Evolutionary conservation across 1,140 invertebrate genomes (phyloP), one percentile per base, ranked within the genome.

Genomic region (Meloidogyne chitwoodi): DNA sequence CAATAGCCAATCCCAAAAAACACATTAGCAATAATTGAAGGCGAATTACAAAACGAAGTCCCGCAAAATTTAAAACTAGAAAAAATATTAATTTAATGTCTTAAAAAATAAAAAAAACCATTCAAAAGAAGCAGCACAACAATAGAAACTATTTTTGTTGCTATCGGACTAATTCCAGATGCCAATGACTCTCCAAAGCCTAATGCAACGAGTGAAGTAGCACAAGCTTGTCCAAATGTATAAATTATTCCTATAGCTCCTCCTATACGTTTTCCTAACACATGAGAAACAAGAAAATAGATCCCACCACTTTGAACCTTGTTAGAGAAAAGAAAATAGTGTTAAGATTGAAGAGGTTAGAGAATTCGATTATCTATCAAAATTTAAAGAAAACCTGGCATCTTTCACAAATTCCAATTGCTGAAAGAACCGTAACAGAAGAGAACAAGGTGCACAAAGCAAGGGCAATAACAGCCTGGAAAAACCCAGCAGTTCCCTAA

Each of bases 151-250:
- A 91, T 91, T 84, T 93, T 89, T 71, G 93, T 92, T 11, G 92
- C 91, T 80, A 87, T 88, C 26, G 86, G 76, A 77, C 91, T 91
- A 38, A 92, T 85, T n/a, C 91, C 91, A 22, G 95, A 90, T 22
- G 93, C 93, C 90, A 98, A 93, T 1, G 94, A 94, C 89, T 97
- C 95, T 68, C 94, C 95, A 89, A 98, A 96, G 83, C 95, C 95
- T 81, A 93, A 91, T 14, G 96, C 93, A 89, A 96, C 95, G 61
- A 98, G 89, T 12, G 94, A 94, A 90, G 94, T 96, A 78, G 94
- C 93, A 0, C 96, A 94, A 77, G 94, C 93, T 90, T 95, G 95
- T 80, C 94, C 95, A 90, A 98, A 96, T 87, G 94, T 95, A 87
- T 97, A 98, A 4, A 98, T 89, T 70, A 98, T 88, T 65, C 94